Evolutionary conservation across 2,797 vertebrate species (phyloP), one percentile per base, ranked within the genome.

Genomic region (Acipenser oxyrinchus): DNA sequence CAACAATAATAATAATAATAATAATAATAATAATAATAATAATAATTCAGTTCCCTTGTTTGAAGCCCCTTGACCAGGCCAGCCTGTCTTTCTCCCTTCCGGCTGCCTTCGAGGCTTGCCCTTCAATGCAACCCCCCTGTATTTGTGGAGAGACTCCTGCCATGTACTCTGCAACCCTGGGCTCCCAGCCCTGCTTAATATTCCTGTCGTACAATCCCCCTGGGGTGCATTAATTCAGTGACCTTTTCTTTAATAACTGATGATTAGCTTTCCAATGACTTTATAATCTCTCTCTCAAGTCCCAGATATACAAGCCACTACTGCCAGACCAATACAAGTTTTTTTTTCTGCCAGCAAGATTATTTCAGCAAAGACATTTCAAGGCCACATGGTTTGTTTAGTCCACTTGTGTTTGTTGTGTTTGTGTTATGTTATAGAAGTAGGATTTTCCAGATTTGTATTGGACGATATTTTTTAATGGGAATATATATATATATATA

Each of bases 161-260:
- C 11, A 10, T 49, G 9, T 11, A 18, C 50, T 23, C 9, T 53
- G 59, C 2, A 37, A 37, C 13, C 63, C 59, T 62, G 55, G 58
- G 62, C 52, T 67, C 61, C 12, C 67, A 64, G 66, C 64, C 64
- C 62, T 64, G 62, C 65, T 72, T 65, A 60, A 67, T 51, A 69
- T 67, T 60, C 68, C 50, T 62, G n/a, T 10, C n/a, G 18, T 13
- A 51, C 23, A 50, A 51, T 2, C 62, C 59, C 53, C 68, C 64
- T 50, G 1, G 63, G 74, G 69, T 65, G 66, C 67, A 74, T 74
- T 75, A 72, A 75, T 75, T 73, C 63, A 57, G 58, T 70, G 66
- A 71, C 70, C 72, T 75, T 76, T 73, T 60, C 68, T 76, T 71
- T 76, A 74, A 77, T 72, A 79, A 72, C 71, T 64, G 64, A 76